Percentiles rank a stretch among this genome's conserved stretches.
These are phyloP conservation scores for Nebria brevicollis DNA, from an alignment of 2,888 invertebrate genomes.

Conservation along the genomic window DNA sequence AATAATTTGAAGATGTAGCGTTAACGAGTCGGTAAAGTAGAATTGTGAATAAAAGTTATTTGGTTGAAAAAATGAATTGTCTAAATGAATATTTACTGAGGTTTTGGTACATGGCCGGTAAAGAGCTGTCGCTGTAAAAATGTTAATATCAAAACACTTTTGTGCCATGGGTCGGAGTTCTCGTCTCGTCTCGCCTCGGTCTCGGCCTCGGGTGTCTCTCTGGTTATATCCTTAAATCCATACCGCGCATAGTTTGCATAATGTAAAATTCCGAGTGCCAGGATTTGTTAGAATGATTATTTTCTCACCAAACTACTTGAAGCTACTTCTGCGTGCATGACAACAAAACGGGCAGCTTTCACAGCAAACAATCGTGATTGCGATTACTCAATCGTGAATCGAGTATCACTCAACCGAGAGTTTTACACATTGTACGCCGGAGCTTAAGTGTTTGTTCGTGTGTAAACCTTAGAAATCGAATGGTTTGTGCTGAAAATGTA, in stretches of 20 bases:
- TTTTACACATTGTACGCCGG: conserved; percentile 52
- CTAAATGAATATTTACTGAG: not conserved
- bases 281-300: not conserved
- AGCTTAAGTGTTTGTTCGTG: conserved; percentile 51
- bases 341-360: not conserved
- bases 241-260: not conserved
- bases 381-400: conserved; percentile 52
- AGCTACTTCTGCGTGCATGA: not conserved
- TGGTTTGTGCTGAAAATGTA: too few relatives aligned
- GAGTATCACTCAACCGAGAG: conserved; percentile 58
- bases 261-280: not conserved
- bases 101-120: not conserved
- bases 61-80: not conserved
- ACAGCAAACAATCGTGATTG: not conserved
- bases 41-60: not conserved
- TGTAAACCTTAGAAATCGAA: too few relatives aligned
- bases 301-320: not conserved
- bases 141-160: not conserved
- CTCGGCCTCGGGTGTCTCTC: not conserved
- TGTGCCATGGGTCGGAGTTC: not conserved
- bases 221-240: not conserved
- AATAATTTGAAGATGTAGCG: too few relatives aligned
- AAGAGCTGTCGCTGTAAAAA: not conserved
- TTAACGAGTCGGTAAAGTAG: too few relatives aligned
- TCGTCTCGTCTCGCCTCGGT: not conserved